These are phyloP conservation scores for Eumacrocentrus americanus DNA, from an alignment of 2,888 invertebrate genomes.

Conservation along the genomic window DNA sequence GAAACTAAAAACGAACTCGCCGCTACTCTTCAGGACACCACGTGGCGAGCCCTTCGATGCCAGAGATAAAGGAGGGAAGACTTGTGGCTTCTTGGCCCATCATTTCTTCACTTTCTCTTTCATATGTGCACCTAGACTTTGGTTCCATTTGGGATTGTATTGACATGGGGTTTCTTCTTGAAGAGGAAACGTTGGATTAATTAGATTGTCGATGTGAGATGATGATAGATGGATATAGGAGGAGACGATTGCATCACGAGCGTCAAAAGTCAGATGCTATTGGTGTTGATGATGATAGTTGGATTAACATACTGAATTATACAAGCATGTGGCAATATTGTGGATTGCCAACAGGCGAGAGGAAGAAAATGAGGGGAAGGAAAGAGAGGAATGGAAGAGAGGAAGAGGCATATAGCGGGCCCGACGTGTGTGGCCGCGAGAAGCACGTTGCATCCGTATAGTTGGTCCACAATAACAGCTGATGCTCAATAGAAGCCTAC, in stretches of 20 bases:
- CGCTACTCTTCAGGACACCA: slow-evolving; percentile 13
- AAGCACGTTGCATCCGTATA: slow-evolving; percentile 43
- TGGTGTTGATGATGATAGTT: background rate
- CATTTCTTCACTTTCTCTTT: slow-evolving; percentile 1
- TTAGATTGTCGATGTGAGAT: too few relatives aligned
- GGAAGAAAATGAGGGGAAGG: slow-evolving; percentile 12
- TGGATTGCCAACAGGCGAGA: slow-evolving; percentile 27
- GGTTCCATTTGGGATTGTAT: too few relatives aligned
- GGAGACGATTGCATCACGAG: too few relatives aligned
- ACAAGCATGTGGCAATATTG: slow-evolving; percentile 29
- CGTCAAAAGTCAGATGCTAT: too few relatives aligned
- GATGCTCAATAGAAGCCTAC: slow-evolving; percentile 43
- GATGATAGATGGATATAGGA: too few relatives aligned
- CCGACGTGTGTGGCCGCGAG: slow-evolving; percentile 46
- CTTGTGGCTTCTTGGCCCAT: slow-evolving; percentile 4
- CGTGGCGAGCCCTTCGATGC: slow-evolving; percentile 19
- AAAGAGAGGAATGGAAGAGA: slow-evolving; percentile 28
- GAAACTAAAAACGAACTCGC: slow-evolving; percentile 1
- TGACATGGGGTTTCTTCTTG: too few relatives aligned
- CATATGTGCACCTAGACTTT: background rate
- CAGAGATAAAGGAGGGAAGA: background rate
- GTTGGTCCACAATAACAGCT: slow-evolving; percentile 45
- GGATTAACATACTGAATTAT: background rate
- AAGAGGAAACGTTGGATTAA: too few relatives aligned
- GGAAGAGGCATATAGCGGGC: slow-evolving; percentile 29